These are phyloP conservation scores for Entomyzon cyanotis DNA, from an alignment of 2,113 vertebrate genomes.

Conservation along the genomic window DNA sequence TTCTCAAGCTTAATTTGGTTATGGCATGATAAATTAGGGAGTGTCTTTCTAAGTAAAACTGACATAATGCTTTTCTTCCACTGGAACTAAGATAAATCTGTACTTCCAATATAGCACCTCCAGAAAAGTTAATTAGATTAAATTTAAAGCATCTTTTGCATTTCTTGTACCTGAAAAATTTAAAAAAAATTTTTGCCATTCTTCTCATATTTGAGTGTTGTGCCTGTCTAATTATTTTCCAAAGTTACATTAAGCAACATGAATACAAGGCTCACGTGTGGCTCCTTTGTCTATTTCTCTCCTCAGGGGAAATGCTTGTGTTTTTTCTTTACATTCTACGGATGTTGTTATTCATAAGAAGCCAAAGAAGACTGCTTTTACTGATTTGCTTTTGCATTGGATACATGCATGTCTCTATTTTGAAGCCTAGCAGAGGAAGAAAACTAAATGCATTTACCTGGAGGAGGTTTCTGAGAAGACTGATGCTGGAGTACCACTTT, in stretches of 20 bases:
- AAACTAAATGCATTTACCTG: neutral
- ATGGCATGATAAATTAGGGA: slow-evolving; percentile 51
- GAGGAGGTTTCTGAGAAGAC: neutral
- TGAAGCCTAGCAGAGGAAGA: neutral
- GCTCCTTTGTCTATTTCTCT: neutral
- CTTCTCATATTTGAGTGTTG: neutral
- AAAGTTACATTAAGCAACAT: neutral
- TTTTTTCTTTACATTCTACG: neutral
- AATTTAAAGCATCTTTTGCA: neutral
- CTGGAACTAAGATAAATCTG: neutral
- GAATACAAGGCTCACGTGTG: neutral
- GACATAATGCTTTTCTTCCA: neutral
- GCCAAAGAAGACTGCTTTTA: neutral
- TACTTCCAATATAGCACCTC: neutral
- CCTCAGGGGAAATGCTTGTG: neutral
- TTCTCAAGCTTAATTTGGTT: slow-evolving; percentile 54
- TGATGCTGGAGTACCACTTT: neutral
- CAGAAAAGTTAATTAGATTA: neutral
- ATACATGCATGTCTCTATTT: neutral
- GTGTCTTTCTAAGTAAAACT: slow-evolving; percentile 49
- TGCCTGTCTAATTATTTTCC: neutral
- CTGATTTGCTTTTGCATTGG: neutral
- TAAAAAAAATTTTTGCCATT: neutral
- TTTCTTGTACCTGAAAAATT: neutral
- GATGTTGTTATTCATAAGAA: neutral